phyloP scores from a whole-genome alignment of 2,113 vertebrate genomes.

The Loxodonta africana region DNA sequence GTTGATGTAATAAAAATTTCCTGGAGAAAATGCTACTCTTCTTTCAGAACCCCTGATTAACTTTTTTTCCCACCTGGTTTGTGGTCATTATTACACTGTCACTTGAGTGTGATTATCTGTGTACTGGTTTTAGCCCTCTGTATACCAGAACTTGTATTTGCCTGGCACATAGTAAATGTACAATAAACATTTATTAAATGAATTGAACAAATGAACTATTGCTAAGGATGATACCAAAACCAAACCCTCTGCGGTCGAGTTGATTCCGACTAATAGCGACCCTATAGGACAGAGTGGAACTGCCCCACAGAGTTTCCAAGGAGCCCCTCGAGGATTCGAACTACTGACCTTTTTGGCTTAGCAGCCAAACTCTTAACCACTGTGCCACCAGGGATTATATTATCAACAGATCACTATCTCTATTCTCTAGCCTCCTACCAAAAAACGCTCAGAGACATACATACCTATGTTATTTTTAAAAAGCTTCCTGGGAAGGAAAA shows the following conservation, averaged over 20 bases:
- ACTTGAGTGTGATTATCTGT: background rate
- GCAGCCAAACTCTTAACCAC: too few relatives aligned
- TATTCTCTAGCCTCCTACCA: background rate
- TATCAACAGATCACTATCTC: background rate
- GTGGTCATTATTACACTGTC: background rate
- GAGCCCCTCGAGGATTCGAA: too few relatives aligned
- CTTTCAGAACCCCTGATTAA: background rate
- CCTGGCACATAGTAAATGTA: background rate
- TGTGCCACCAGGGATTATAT: too few relatives aligned
- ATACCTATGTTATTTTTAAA: conserved; percentile 23
- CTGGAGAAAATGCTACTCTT: background rate
- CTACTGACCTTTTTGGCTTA: too few relatives aligned
- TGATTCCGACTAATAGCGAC: too few relatives aligned
- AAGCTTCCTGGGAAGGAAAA: conserved; percentile 2
- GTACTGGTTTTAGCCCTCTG: background rate
- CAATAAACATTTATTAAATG: background rate
- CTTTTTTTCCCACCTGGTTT: background rate
- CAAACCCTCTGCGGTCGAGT: too few relatives aligned
- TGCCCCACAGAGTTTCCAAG: too few relatives aligned
- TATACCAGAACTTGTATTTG: background rate
- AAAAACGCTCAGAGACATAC: background rate
- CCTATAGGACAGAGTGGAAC: too few relatives aligned
- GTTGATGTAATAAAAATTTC: background rate
- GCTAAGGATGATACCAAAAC: background rate
- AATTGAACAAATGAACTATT: background rate